Conservation (phyloP, 1,140 invertebrate species). For the Ceratina japonica region DNA sequence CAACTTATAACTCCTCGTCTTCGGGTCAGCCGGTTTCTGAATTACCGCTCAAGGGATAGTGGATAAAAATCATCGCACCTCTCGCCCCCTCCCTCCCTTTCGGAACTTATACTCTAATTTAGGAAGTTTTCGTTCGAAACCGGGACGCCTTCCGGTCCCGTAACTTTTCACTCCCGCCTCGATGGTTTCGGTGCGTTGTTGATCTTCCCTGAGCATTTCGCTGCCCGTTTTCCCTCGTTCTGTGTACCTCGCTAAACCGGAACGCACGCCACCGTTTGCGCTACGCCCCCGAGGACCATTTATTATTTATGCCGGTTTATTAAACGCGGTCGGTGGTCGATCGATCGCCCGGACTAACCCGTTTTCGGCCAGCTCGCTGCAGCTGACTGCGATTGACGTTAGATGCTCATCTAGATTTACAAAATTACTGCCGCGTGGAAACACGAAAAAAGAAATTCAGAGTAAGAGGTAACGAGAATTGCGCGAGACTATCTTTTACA, state of each 20-base stretch:
- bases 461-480: too few relatives aligned
- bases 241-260: constrained; percentile 27
- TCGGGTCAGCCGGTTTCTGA: constrained; percentile 3
- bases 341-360: constrained; percentile 18
- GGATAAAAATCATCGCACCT: constrained; percentile 36
- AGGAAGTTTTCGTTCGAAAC: constrained; percentile 24
- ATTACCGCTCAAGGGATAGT: background rate
- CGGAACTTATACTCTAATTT: constrained; percentile 27
- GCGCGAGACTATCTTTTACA: too few relatives aligned
- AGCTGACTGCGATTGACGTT: constrained; percentile 1
- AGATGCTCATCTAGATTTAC: background rate
- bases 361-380: background rate
- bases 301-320: constrained; percentile 41
- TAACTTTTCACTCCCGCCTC: constrained; percentile 22
- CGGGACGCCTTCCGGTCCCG: background rate
- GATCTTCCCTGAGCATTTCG: constrained; percentile 34
- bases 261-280: constrained; percentile 21
- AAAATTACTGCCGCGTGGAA: too few relatives aligned
- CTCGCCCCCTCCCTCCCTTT: background rate
- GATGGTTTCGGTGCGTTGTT: constrained; percentile 26
- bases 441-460: too few relatives aligned
- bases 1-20: background rate
- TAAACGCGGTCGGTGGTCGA: constrained; percentile 29
- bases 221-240: background rate
- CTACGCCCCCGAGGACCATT: background rate